Evolutionary conservation across 2,113 vertebrate genomes (phyloP), one percentile per base, ranked within the genome.

Genomic region (Notothenia rossii): DNA sequence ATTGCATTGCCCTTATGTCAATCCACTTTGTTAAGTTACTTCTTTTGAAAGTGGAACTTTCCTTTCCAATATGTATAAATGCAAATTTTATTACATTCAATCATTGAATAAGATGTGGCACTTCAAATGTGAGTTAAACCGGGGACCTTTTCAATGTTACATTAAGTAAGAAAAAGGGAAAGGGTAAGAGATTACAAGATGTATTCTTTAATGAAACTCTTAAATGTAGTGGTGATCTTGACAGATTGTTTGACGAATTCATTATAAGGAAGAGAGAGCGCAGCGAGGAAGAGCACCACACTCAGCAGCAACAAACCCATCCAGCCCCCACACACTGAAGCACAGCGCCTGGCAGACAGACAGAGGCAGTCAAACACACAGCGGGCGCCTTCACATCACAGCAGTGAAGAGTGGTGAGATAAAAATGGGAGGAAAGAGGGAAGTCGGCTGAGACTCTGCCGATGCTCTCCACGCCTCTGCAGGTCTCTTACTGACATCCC

Each of bases 311-410:
- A 54, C 81, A 71, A 66, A 53, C 73, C 62, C 65, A 72, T 43
- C 55, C 51, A 46, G 61, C 55, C 61, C 75, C 48, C 79, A 77
- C 72, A 72, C 36, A 40, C 36, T 40, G 43, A 58, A 66, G 29
- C 70, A 46, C 63, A 75, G 79, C 10, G 36, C 18, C 58, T 51
- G 70, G 36, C 86, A 87, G 76, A 83, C 56, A 66, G 77, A 83
- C 56, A 66, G 77, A 85, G 72, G 84, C 86, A 85, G 86, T 91
- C 88, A 92, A 86, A 92, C 86, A 89, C 89, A 61, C 89, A 88
- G 89, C 84, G 25, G 87, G 89, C 74, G 81, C 84, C 77, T 75
- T 92, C 89, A 87, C 85, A 86, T 90, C 81, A 59, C 45, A 0
- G 73, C 9, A 13, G 82, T 84, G 84, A 88, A 72, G 77, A 88